Evolutionary conservation across 2,888 invertebrate species (phyloP).

Genomic region (Parapristionchus giblindavisi): DNA sequence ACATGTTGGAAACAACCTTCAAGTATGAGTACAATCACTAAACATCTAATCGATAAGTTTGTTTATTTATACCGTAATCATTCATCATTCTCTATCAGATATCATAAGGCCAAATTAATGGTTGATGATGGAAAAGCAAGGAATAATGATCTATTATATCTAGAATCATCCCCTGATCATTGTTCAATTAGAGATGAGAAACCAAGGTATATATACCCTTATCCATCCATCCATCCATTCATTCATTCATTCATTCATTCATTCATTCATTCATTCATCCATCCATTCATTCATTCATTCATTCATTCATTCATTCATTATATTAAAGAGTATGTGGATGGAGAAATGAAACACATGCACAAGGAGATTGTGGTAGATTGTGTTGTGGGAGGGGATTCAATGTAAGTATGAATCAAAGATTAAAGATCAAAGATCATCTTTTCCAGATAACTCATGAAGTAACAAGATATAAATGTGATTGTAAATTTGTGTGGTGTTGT

Average conservation of each 20-base stretch:
- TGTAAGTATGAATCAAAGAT: constrained; percentile 41
- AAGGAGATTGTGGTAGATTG: constrained; percentile 71
- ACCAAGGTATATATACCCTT: constrained; percentile 23
- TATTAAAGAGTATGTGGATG: constrained; percentile 70
- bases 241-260: no score
- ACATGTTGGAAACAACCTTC: constrained; percentile 97
- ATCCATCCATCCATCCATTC: no score
- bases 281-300: no score
- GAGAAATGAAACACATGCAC: constrained; percentile 71
- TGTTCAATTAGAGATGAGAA: constrained; percentile 9
- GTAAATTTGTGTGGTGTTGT: constrained; percentile 72
- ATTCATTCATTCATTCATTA: background rate
- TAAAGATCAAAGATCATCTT: background rate
- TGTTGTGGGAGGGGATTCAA: constrained; percentile 74
- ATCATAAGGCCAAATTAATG: constrained; percentile 50
- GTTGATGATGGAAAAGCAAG: constrained; percentile 36
- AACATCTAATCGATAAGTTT: constrained; percentile 84
- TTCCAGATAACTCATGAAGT: constrained; percentile 69
- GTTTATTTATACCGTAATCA: constrained; percentile 10
- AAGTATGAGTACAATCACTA: constrained; percentile 84
- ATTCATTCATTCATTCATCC: background rate
- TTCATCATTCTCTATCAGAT: constrained; percentile 20
- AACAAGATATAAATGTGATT: constrained; percentile 68
- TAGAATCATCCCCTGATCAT: constrained; percentile 37
- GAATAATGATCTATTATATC: constrained; percentile 27